Evolutionary conservation across 2,113 vertebrate genomes (phyloP), one percentile per base, ranked within the genome.

Genomic region (Melanerpes formicivorus): DNA sequence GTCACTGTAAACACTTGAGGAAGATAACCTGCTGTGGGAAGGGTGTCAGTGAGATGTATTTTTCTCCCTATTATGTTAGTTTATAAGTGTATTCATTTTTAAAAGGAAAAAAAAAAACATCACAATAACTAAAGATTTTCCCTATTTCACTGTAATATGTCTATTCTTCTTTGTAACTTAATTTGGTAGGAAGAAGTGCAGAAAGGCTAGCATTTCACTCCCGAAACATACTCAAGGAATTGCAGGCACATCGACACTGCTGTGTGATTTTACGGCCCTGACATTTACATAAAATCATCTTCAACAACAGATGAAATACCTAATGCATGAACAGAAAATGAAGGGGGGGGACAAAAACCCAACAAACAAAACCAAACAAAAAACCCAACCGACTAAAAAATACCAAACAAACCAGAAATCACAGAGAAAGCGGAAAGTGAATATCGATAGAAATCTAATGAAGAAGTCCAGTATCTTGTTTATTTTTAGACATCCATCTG

Each of bases 1-100:
- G 44, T 52, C 59, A 84, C 55, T 70, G 29, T 50, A 73, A 95
- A 93, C 82, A 93, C 86, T 79, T 93, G 58, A 50, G 81, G 76
- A 94, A 96, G 77, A 40, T 40, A 60, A 87, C 25, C 76, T 93
- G 63, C 84, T 80, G 78, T 14, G 56, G 89, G 83, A 96, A 91
- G 46, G n/a, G 21, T 93, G 89, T 72, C 60, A 82, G 50, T 88
- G 80, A 92, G 56, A 80, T 9, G 21, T 71, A 52, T 93, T 83
- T 50, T 58, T 54, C 34, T 9, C 13, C 12, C 18, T 80, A 90
- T 92, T 82, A 52, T 5, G 25, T 52, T 78, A 54, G 67, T 81
- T 87, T 71, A 80, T 55, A 94, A 96, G 91, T 42, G 22, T 72
- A 26, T 21, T 88, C 52, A 67, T 60, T 92, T 83, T 56, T 75